Evolutionary conservation across 2,113 vertebrate species (phyloP).

Genomic region (Gallinago undulata): DNA sequence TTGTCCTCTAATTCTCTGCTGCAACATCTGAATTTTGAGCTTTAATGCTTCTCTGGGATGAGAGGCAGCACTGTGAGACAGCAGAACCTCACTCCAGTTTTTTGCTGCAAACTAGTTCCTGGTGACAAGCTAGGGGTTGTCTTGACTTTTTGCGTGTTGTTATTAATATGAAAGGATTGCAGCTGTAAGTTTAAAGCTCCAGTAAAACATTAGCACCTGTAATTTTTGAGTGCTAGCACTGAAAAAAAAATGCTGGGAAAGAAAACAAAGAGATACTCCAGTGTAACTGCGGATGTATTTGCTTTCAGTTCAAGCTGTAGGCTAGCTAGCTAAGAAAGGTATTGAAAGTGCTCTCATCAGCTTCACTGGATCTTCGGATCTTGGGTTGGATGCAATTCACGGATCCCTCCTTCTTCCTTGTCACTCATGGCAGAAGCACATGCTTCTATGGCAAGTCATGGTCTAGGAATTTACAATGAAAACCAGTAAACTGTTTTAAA

Average conservation of each 20-base stretch:
- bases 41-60: not conserved
- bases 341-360: not conserved
- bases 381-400: not conserved
- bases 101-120: not conserved
- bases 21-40: not conserved
- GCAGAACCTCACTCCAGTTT: not conserved
- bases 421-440: not conserved
- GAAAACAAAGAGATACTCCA: not conserved
- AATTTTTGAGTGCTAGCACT: not conserved
- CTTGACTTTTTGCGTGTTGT: not conserved
- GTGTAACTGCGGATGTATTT: fast-evolving
- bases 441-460: not conserved
- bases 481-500: not conserved
- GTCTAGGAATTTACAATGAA: not conserved
- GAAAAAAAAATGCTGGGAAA: not conserved
- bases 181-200: not conserved
- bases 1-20: not conserved
- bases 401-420: not conserved
- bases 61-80: not conserved
- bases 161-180: not conserved
- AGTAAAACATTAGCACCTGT: not conserved
- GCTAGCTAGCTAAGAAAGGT: not conserved
- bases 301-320: not conserved
- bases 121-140: not conserved
- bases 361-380: not conserved